Percentiles rank a stretch among this genome's conserved stretches.
Evolutionary conservation across 2,888 invertebrate genomes (phyloP).

Genomic region (Epinotia demarniana): DNA sequence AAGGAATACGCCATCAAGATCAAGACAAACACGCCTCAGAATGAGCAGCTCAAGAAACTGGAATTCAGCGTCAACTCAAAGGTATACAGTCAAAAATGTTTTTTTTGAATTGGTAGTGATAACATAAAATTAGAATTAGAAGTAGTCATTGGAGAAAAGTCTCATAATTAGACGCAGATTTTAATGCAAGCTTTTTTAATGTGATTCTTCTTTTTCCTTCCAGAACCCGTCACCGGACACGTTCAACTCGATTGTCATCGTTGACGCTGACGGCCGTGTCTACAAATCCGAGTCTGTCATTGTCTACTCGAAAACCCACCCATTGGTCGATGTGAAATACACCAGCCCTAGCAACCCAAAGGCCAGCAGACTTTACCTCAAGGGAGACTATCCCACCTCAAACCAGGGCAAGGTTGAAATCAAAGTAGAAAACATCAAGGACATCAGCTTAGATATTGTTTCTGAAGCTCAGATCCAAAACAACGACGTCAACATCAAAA

Average conservation of each 20-base stretch:
- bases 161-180: not conserved
- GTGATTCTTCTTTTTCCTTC: constrained; percentile 11
- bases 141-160: too few species aligned
- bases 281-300: constrained; percentile 83
- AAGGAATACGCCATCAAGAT: constrained; percentile 62
- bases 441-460: constrained; percentile 81
- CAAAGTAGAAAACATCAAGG: constrained; percentile 80
- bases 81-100: constrained; percentile 55
- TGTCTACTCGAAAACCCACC: constrained; percentile 81
- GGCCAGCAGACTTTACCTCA: constrained; percentile 69
- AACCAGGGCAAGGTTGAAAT: constrained; percentile 85
- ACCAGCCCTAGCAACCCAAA: constrained; percentile 77
- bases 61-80: constrained; percentile 78
- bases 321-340: constrained; percentile 83
- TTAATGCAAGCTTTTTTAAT: not conserved
- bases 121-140: too few species aligned
- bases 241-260: constrained; percentile 64
- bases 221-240: constrained; percentile 74
- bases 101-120: not conserved
- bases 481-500: constrained; percentile 87
- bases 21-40: constrained; percentile 67
- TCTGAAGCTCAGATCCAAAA: constrained; percentile 84
- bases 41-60: constrained; percentile 79
- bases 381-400: constrained; percentile 77
- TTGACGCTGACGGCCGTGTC: constrained; percentile 84